phyloP scores from a whole-genome alignment of 2,797 vertebrate genomes.

The Acanthornis magna region DNA sequence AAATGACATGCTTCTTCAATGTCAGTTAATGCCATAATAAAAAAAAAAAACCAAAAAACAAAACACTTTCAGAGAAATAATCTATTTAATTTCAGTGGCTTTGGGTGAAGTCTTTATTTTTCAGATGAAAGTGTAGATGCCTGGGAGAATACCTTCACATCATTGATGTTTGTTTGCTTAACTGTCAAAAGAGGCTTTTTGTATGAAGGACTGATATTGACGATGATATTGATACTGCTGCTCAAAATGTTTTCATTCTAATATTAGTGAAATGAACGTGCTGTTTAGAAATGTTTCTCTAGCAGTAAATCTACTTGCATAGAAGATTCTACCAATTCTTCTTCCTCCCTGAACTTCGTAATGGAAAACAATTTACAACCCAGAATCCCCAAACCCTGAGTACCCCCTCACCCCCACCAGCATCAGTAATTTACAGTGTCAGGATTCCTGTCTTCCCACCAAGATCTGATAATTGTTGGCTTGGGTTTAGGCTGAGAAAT shows the following conservation, averaged over 20 bases:
- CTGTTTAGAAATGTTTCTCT: not conserved
- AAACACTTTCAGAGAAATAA: not conserved
- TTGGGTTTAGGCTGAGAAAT: not conserved
- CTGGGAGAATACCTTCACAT: not conserved
- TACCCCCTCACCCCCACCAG: rapidly evolving
- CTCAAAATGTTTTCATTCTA: not conserved
- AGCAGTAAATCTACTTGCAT: not conserved
- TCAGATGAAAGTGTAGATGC: not conserved
- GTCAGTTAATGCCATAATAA: not conserved
- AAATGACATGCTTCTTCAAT: not conserved
- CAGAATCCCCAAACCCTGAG: not conserved
- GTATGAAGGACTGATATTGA: not conserved
- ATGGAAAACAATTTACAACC: not conserved
- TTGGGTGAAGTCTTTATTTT: not conserved
- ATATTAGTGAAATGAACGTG: not conserved
- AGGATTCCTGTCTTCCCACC: not conserved
- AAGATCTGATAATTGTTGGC: not conserved
- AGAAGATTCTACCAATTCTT: not conserved
- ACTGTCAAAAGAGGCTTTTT: not conserved
- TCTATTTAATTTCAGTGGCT: not conserved
- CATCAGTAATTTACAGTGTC: not conserved
- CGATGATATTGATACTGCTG: not conserved
- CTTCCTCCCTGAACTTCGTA: not conserved
- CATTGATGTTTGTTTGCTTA: not conserved
- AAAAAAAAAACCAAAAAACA: not conserved